Conservation (phyloP, 2,888 invertebrate species). For the Agonopterix subpropinquella region DNA sequence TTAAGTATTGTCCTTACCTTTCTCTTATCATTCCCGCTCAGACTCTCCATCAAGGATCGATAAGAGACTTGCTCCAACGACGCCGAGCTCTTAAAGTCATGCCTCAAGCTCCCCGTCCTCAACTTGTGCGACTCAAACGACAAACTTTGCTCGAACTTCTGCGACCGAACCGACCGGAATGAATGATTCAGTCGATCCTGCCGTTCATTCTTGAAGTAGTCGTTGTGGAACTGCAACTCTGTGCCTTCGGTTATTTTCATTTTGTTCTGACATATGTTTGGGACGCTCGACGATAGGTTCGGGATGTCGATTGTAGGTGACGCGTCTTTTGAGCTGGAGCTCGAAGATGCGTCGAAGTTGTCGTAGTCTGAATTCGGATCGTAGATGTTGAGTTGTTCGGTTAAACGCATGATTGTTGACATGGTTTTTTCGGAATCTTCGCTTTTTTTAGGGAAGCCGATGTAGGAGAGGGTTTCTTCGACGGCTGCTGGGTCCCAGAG, state of each 20-base stretch:
- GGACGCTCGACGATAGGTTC: slow-evolving; percentile 47
- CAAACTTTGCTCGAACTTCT: slow-evolving; percentile 28
- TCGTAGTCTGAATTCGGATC: slow-evolving; percentile 84
- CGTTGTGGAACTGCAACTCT: slow-evolving; percentile 48
- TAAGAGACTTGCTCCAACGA: slow-evolving; percentile 56
- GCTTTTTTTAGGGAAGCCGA: slow-evolving; percentile 83
- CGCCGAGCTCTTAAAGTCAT: slow-evolving; percentile 45
- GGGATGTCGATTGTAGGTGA: slow-evolving; percentile 75
- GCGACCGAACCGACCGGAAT: slow-evolving; percentile 41
- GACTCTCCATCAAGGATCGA: slow-evolving; percentile 39
- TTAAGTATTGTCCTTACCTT: no score
- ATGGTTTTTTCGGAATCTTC: slow-evolving; percentile 59
- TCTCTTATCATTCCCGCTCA: slow-evolving; percentile 29
- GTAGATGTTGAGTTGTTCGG: slow-evolving; percentile 83
- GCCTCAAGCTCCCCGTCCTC: slow-evolving; percentile 38
- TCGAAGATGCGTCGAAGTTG: slow-evolving; percentile 75
- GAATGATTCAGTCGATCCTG: slow-evolving; percentile 45
- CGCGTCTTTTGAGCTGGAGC: slow-evolving; percentile 75
- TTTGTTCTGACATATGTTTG: slow-evolving; percentile 36
- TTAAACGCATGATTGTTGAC: slow-evolving; percentile 85
- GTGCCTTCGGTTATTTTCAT: slow-evolving; percentile 28
- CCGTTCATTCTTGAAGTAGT: slow-evolving; percentile 53
- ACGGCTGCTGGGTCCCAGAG: slow-evolving; percentile 91
- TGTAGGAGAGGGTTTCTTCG: slow-evolving; percentile 88
- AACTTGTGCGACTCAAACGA: slow-evolving; percentile 42